phyloP scores from a whole-genome alignment of 2,888 invertebrate species.

The Lasioglossum zephyrum region DNA sequence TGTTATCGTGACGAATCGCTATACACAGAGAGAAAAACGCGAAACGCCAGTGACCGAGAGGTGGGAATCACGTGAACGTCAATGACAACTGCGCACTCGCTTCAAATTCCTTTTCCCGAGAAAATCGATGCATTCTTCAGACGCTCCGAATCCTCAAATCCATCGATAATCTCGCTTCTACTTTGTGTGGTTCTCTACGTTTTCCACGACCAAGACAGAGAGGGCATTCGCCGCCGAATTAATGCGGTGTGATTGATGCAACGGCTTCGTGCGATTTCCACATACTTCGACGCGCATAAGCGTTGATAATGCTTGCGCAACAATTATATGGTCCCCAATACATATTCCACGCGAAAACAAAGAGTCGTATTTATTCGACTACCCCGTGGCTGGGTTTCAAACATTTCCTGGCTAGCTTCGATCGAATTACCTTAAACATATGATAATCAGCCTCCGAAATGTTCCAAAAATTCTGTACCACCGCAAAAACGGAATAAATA shows the following conservation, averaged over 20 bases:
- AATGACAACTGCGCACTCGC: constrained; percentile 52
- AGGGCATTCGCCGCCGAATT: constrained; percentile 34
- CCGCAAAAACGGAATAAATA: not conserved
- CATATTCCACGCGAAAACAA: not conserved
- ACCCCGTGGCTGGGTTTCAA: not conserved
- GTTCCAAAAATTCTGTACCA: not conserved
- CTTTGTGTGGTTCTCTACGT: constrained; percentile 22
- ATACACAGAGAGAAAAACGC: not conserved
- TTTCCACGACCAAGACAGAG: constrained; percentile 12
- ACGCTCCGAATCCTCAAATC: constrained; percentile 37
- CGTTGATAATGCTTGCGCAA: constrained; percentile 12
- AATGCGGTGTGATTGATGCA: constrained; percentile 59
- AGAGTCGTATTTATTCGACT: not conserved
- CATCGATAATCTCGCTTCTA: constrained; percentile 57
- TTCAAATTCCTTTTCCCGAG: constrained; percentile 38
- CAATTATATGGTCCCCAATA: not conserved
- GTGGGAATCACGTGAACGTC: constrained; percentile 30
- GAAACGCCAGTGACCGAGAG: constrained; percentile 5
- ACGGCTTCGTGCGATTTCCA: constrained; percentile 9
- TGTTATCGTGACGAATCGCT: constrained; percentile 44
- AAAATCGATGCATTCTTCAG: constrained; percentile 55
- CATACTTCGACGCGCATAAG: constrained; percentile 8
- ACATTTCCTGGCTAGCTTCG: not conserved
- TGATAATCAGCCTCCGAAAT: not conserved
- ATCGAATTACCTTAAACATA: not conserved